A percentile compares a stretch with the other conserved stretches of the same genome.
phyloP scores from a whole-genome alignment of 2,797 vertebrate species.

The Sebastes dallii region DNA sequence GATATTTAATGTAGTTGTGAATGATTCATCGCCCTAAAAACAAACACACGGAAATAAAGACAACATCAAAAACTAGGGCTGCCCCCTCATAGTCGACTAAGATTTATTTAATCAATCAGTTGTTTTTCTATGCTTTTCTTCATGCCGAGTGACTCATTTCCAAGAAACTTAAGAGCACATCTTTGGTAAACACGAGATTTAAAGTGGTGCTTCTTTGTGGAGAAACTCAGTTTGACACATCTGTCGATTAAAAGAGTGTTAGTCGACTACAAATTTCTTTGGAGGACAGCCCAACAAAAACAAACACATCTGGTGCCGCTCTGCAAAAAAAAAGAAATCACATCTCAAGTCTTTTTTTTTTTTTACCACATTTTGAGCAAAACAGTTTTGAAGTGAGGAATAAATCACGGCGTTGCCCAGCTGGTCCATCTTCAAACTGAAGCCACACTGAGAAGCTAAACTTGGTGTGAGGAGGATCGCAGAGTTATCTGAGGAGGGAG shows the following conservation, averaged over 20 bases:
- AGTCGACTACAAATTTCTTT: not conserved
- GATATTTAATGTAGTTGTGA: slow-evolving; percentile 69
- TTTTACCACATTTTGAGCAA: slow-evolving; percentile 72
- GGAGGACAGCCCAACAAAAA: not conserved
- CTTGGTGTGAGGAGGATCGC: slow-evolving; percentile 39
- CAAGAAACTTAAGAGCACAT: no score
- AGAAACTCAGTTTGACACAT: no score
- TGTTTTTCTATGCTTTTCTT: no score
- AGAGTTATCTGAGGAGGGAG: slow-evolving; percentile 58
- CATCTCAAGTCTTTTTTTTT: not conserved
- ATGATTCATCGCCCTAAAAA: slow-evolving; percentile 72
- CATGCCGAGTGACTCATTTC: no score
- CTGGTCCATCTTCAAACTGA: slow-evolving; percentile 57
- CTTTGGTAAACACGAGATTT: no score
- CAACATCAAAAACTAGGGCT: not conserved
- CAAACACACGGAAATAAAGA: not conserved
- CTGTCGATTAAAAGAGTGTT: no score
- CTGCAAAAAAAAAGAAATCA: not conserved
- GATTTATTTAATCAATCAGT: no score
- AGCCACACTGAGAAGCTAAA: slow-evolving; percentile 81
- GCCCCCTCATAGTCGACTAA: no score
- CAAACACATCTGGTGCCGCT: not conserved
- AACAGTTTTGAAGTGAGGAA: slow-evolving; percentile 82
- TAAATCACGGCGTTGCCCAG: slow-evolving; percentile 66
- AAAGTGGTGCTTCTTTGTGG: no score